Evolutionary conservation across 2,113 vertebrate genomes (phyloP), one percentile per base, ranked within the genome.

Genomic region (Neomonachus schauinslandi): DNA sequence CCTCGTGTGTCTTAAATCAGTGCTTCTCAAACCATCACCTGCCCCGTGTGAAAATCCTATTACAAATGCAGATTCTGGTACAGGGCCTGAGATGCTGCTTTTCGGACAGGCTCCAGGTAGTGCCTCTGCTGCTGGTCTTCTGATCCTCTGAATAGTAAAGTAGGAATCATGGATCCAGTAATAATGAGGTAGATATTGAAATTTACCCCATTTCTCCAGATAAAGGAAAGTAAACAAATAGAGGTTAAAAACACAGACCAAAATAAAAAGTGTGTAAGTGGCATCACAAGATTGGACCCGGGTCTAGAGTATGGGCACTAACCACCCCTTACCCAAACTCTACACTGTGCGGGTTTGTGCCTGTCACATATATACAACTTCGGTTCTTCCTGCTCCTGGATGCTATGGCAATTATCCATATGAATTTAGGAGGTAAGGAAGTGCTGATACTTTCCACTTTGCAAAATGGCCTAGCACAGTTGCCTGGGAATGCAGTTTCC

Each of bases 211-310:
- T 7, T 89, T 83, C 59, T 39, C 19, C 22, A 77, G 19, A 83
- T 63, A 13, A 13, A 65, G 4, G 11, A 97, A 84, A 67, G 7
- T 55, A 28, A 95, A 89, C 33, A 76, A 82, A 92, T 5, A 51
- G 9, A 76, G 39, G 36, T 85, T 85, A 61, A 82, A 87, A 36
- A 84, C 12, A 7, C 42, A 55, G 8, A 6, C 7, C 6, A 1
- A 79, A 83, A 31, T 79, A 24, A 36, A 31, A 77, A 74, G 14
- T 36, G 80, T n/a, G 2, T 36, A 46, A 19, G 31, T 22, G 31
- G 39, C 19, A 53, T 9, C 28, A 22, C 28, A 51, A 46, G 49
- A 21, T 46, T 63, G 36, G 15, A 80, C 33, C 15, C 4, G 14
- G 26, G 5, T 79, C n/a, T 26, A 65, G 39, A 81, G n/a, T 83